These are phyloP conservation scores for Channa maculata DNA, from an alignment of 2,113 vertebrate species.

Conservation along the genomic window DNA sequence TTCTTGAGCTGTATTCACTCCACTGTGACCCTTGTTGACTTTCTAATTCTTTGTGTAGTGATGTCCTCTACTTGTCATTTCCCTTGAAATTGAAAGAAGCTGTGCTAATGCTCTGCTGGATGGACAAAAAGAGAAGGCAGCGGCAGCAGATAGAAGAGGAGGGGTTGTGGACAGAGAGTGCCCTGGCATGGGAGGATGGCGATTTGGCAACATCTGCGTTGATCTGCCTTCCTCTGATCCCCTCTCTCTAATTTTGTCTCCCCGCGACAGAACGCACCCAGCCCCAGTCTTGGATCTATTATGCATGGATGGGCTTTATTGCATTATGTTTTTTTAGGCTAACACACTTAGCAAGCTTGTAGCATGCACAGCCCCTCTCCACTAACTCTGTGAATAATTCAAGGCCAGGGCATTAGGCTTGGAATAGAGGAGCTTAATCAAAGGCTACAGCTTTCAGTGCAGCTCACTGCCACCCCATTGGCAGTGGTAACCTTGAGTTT, in stretches of 20 bases:
- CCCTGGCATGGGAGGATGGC: conserved; percentile 40
- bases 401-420: conserved; percentile 72
- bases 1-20: conserved; percentile 18
- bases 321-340: conserved; percentile 81
- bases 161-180: conserved; percentile 55
- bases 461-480: conserved; percentile 63
- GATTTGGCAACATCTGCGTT: conserved; percentile 49
- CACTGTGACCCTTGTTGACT: conserved; percentile 47
- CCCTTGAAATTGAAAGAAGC: conserved; percentile 47
- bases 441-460: conserved; percentile 74
- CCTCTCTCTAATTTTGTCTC: conserved; percentile 63
- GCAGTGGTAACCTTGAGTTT: conserved; percentile 59
- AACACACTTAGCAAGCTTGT: conserved; percentile 79
- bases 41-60: conserved; percentile 36
- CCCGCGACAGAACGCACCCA: conserved; percentile 52
- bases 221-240: conserved; percentile 56
- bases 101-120: conserved; percentile 44
- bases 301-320: conserved; percentile 78
- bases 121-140: conserved; percentile 18
- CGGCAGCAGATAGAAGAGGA: conserved; percentile 21
- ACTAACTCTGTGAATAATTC: conserved; percentile 79
- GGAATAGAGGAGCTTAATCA: conserved; percentile 79
- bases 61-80: conserved; percentile 58
- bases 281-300: conserved; percentile 64
- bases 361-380: conserved; percentile 71